phyloP scores from a whole-genome alignment of 2,888 invertebrate species.

The Phymatocera aterrima region DNA sequence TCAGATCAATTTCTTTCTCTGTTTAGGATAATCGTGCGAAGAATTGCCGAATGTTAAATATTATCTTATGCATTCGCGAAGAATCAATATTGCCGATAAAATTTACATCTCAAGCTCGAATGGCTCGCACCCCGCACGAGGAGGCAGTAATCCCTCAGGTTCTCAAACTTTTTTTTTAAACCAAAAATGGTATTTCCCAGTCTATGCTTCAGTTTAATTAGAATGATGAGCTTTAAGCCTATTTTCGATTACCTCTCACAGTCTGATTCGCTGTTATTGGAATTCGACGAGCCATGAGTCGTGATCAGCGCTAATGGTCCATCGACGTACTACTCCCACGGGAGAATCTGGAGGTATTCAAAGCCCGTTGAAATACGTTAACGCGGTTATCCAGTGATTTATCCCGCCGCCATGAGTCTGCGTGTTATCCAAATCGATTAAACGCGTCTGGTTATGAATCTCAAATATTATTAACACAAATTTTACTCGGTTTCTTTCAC shows the following conservation, averaged over 20 bases:
- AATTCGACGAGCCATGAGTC: neutral
- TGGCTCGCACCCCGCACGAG: too few relatives aligned
- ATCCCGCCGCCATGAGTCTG: neutral
- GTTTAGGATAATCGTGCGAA: too few relatives aligned
- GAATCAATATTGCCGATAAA: too few relatives aligned
- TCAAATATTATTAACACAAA: neutral
- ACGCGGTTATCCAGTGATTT: neutral
- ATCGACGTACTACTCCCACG: conserved; percentile 17
- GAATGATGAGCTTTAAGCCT: neutral
- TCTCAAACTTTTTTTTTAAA: neutral
- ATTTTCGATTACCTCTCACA: neutral
- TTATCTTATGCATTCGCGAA: too few relatives aligned
- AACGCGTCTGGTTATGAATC: neutral
- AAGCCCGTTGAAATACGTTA: conserved; percentile 10
- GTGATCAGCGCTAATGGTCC: conserved; percentile 30
- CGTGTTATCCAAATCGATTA: neutral
- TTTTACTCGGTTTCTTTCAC: too few relatives aligned
- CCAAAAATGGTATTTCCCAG: neutral
- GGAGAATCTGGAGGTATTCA: conserved; percentile 14
- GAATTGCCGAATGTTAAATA: too few relatives aligned
- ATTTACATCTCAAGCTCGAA: too few relatives aligned
- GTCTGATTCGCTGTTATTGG: neutral
- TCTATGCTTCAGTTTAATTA: neutral
- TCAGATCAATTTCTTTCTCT: too few relatives aligned
- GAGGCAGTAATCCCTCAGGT: too few relatives aligned